Evolutionary conservation across 2,888 invertebrate genomes (phyloP).

Genomic region (Apantesis nais): DNA sequence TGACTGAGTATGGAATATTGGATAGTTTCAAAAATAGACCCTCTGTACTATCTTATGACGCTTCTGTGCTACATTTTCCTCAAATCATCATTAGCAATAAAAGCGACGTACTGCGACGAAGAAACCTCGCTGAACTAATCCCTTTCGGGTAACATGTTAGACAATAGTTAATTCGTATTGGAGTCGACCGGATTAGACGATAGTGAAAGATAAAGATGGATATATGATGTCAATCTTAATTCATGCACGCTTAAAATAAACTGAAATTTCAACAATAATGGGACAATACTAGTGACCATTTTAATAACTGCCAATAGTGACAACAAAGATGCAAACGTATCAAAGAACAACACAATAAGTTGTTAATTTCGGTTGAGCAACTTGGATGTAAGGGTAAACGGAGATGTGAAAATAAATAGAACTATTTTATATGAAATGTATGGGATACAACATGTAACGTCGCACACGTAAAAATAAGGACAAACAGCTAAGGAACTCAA

Average conservation of each 20-base stretch:
- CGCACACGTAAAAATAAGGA: not conserved
- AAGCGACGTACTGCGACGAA: conserved; percentile 30
- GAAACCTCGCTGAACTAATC: conserved; percentile 34
- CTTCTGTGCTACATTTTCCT: conserved; percentile 22
- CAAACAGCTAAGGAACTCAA: not conserved
- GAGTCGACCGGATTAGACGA: conserved; percentile 12
- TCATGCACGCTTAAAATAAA: not conserved
- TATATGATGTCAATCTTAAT: not conserved
- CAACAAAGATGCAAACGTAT: not conserved
- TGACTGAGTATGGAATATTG: not conserved
- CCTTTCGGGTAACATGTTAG: conserved; percentile 28
- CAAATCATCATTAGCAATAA: conserved; percentile 35
- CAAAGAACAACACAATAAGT: not conserved
- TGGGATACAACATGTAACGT: not conserved
- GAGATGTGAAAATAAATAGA: not conserved
- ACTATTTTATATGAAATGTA: not conserved
- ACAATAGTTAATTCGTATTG: conserved; percentile 29
- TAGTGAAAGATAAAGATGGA: not conserved
- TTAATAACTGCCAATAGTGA: not conserved
- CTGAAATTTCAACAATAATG: not conserved
- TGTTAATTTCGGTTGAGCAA: not conserved
- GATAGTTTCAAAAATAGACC: not conserved
- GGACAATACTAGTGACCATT: not conserved
- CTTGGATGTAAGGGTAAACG: not conserved
- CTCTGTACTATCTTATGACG: not conserved